Base-by-base conservation (phyloP, 2,113 vertebrate genomes). In the Dicrurus megarhynchus region DNA sequence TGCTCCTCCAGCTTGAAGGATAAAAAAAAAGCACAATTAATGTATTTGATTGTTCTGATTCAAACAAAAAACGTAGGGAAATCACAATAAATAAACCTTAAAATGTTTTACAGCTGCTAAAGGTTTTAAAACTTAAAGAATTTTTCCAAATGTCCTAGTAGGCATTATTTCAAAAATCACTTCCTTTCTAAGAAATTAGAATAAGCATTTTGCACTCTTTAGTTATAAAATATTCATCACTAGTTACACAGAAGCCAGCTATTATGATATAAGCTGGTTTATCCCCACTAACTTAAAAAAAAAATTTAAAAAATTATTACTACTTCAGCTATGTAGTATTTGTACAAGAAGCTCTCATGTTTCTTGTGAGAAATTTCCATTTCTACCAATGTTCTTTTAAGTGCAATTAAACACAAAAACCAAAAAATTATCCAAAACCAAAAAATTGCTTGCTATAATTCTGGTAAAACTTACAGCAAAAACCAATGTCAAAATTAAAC, bases 1-100 rank as follows among this genome's bases (percentile, higher is more conserved):
- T 99, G 98, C 89, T 99, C 99, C 96, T 99, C 99, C 30, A 99
- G 98, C 99, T 99, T 97, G 67, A 95, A 97, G 15, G 65, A 57
- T 55, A 96, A 81, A 89, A 95, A 88, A 93, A 95, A 49, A 11
- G 4, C 5, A 61, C 7, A 77, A 6, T 80, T 56, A 92, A 89
- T 7, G 1, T 74, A 70, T 24, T 87, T 82, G 22, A 82, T 16
- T 75, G 18, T 57, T 70, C 32, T n/a, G 9, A 74, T 71, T 86
- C 6, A 55, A 89, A 42, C 37, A 59, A 50, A 63, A 84, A 73
- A 2, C 10, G 27, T 65, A 77, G 6, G 11, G 13, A 95, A 93
- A 69, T 47, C 7, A 46, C 21, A 64, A n/a, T 50, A 71, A 44
- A 42, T 21, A 35, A 50, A 4, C 0, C 13, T 15, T 59, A 26